Percentiles rank a stretch among this genome's conserved stretches.
Conservation (phyloP, 2,113 vertebrate genomes). For the Emydura subglobosa region DNA sequence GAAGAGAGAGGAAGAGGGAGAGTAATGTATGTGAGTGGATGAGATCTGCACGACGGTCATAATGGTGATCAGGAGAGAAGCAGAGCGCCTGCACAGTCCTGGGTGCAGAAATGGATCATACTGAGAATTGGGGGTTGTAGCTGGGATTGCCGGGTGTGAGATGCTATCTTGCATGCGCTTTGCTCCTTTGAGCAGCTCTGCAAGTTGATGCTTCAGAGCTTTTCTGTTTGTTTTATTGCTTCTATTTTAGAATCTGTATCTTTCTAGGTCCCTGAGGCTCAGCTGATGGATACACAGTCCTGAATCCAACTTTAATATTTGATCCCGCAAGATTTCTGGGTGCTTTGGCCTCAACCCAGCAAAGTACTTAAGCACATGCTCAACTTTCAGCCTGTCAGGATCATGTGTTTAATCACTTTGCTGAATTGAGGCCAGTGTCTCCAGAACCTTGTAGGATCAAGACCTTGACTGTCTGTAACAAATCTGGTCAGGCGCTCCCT, state of each 20-base stretch:
- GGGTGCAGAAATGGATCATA: neutral
- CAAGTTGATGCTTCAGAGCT: neutral
- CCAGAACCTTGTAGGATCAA: neutral
- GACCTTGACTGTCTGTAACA: neutral
- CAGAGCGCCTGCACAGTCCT: neutral
- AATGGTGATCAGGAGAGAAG: neutral
- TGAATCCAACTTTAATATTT: neutral
- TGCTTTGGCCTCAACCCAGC: neutral
- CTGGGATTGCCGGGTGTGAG: neutral
- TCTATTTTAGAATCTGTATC: neutral
- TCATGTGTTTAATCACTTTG: neutral
- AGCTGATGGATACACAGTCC: neutral
- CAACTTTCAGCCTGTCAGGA: neutral
- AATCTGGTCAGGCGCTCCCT: neutral
- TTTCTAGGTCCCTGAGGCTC: neutral
- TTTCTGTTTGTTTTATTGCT: neutral
- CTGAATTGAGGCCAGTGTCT: neutral
- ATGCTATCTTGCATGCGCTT: neutral
- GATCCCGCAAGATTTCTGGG: neutral
- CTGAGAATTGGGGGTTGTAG: neutral
- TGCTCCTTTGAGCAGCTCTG: neutral
- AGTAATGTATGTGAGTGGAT: too few relatives aligned
- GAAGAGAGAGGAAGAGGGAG: too few relatives aligned
- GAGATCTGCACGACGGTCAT: too few relatives aligned
- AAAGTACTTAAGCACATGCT: neutral